Percentiles rank a stretch among this genome's conserved stretches.
phyloP scores from a whole-genome alignment of 1,140 invertebrate species.

The Meloidogyne exigua region DNA sequence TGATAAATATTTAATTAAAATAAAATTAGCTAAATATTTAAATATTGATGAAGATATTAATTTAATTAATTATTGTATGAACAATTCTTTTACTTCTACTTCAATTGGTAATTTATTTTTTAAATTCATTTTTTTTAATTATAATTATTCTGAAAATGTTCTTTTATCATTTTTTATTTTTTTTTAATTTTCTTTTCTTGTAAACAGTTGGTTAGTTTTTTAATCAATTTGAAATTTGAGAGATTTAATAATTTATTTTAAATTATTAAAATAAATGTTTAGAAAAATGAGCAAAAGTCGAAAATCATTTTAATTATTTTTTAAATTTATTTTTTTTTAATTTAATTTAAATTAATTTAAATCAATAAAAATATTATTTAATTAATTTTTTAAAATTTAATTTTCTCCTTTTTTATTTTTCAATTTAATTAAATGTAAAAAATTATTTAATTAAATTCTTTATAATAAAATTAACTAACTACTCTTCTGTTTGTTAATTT shows the following conservation, averaged over 20 bases:
- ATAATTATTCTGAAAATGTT: not conserved
- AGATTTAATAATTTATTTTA: not conserved
- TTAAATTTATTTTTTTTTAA: too few species aligned
- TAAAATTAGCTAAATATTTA: not conserved
- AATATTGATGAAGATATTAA: not conserved
- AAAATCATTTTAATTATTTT: not conserved
- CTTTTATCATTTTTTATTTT: not conserved
- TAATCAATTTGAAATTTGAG: not conserved
- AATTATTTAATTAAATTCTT: too few species aligned
- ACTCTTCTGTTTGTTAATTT: too few species aligned
- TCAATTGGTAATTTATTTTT: not conserved
- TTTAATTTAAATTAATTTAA: too few species aligned
- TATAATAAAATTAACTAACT: too few species aligned
- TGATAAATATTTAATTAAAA: constrained; percentile 6
- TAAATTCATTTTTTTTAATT: not conserved
- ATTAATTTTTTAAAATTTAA: too few species aligned
- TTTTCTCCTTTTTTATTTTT: too few species aligned
- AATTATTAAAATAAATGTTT: not conserved
- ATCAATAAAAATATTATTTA: not conserved
- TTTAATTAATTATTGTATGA: too few species aligned
- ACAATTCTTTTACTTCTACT: too few species aligned
- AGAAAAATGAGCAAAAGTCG: not conserved
- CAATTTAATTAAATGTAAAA: too few species aligned
- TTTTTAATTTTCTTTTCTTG: not conserved
- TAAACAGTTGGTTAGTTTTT: not conserved